Base-by-base conservation (phyloP, 2,888 invertebrate genomes). In the Leucoma salicis region DNA sequence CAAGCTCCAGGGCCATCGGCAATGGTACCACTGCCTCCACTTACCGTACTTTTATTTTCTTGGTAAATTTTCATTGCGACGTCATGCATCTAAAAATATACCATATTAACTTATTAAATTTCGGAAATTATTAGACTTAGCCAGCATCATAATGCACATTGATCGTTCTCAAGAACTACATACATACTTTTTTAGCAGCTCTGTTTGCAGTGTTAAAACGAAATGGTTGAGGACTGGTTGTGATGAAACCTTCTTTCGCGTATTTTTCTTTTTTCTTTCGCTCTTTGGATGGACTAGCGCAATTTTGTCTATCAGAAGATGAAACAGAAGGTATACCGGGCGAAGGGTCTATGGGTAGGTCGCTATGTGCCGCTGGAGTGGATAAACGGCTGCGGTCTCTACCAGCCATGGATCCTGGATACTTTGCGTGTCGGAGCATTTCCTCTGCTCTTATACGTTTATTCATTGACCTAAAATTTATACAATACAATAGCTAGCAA, bases 371-470 rank as follows among this genome's bases (percentile, higher is more conserved):
- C 1, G 80, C 89, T 1, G 89, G 89, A 0, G 89, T 88, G 0
- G 89, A 89, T 2, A 78, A 70, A 3, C 82, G 75, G 45, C 88
- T 88, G 6, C 85, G 78, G 55, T 94, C 93, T 16, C 94, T 82
- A 38, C 92, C 86, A 0, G 92, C 93, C 93, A 94, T 94, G 1
- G 92, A 91, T 0, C 93, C 93, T 0, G 94, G 94, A 43, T 93
- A 81, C 24, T 91, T 92, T 0, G 94, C 91, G 1, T 90, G 90
- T 46, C 91, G 91, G 36, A 94, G 74, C 88, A 94, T 84, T 74
- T 94, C 94, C 56, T 94, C 93, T 0, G 94, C 92, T 43, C 94
- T 85, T 25, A 94, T 91, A 63, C 92, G 92, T 56, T 93, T 92
- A 63, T 93, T 93, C 59, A 94, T 83, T 12, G 91, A 86, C 53